Percentiles rank a stretch among this genome's conserved stretches.
phyloP scores from a whole-genome alignment of 1,140 invertebrate species.

The Gerris buenoi region DNA sequence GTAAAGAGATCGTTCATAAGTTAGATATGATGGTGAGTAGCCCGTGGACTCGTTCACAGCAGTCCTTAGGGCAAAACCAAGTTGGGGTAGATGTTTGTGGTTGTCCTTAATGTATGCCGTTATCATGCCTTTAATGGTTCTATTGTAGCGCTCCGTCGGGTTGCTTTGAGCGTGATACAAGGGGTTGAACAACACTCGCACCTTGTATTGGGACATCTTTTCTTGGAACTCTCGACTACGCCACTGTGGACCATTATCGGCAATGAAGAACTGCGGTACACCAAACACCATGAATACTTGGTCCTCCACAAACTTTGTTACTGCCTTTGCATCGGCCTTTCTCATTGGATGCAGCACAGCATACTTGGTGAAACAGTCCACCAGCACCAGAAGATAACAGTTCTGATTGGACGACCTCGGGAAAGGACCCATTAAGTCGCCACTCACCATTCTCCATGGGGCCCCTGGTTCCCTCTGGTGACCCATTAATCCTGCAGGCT shows the following conservation, averaged over 20 bases:
- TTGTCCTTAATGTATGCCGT: neutral
- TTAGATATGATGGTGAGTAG: constrained; percentile 28
- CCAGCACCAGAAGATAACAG: constrained; percentile 27
- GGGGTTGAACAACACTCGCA: neutral
- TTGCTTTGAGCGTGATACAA: neutral
- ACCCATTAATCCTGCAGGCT: constrained; percentile 3
- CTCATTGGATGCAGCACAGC: constrained; percentile 25
- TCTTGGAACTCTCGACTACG: neutral
- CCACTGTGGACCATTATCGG: neutral
- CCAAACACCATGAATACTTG: neutral
- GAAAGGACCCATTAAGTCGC: constrained; percentile 30
- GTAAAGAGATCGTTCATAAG: constrained; percentile 26
- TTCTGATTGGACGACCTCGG: constrained; percentile 22
- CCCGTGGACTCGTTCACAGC: constrained; percentile 26
- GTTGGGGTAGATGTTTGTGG: constrained; percentile 24
- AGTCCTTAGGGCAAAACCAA: constrained; percentile 32
- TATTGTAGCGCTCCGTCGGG: neutral
- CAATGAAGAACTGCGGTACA: neutral
- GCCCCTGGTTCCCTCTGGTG: neutral
- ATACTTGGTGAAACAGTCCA: constrained; percentile 30
- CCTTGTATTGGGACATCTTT: neutral
- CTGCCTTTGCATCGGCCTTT: neutral
- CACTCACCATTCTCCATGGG: constrained; percentile 16
- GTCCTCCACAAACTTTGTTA: neutral
- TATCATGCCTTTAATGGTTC: neutral